These are phyloP conservation scores for Oxystoma pomonae DNA, from an alignment of 2,888 invertebrate genomes.

Conservation along the genomic window DNA sequence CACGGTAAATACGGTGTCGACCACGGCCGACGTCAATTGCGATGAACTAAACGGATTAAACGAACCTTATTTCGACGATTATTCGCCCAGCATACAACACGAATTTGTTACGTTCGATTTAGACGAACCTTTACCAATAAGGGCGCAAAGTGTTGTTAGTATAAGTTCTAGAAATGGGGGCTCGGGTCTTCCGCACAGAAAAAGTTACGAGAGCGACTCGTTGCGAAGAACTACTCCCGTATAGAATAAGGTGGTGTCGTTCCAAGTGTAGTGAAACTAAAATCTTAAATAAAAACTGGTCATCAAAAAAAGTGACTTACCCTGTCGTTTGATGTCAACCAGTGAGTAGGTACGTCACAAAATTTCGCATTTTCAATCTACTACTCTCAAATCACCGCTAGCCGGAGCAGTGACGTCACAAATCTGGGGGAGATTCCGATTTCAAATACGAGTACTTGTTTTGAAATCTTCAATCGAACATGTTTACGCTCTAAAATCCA, in stretches of 20 bases:
- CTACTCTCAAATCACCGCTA: too few relatives aligned
- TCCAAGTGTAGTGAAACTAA: neutral
- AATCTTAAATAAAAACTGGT: too few relatives aligned
- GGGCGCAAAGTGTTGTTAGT: constrained; percentile 42
- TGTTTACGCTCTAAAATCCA: too few relatives aligned
- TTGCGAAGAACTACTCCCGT: constrained; percentile 60
- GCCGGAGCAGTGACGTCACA: too few relatives aligned
- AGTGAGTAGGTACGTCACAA: too few relatives aligned
- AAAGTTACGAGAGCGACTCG: constrained; percentile 50
- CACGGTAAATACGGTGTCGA: constrained; percentile 51
- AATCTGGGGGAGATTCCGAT: too few relatives aligned
- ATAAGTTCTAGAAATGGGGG: constrained; percentile 37
- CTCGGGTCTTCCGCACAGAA: constrained; percentile 36
- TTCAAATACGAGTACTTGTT: too few relatives aligned
- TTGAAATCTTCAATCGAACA: too few relatives aligned
- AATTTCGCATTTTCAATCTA: too few relatives aligned
- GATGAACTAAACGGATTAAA: constrained; percentile 39
- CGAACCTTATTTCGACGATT: constrained; percentile 48
- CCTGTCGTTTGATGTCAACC: too few relatives aligned
- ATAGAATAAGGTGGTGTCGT: constrained; percentile 28
- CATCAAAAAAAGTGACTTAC: too few relatives aligned
- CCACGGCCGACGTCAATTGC: constrained; percentile 56
- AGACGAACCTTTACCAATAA: constrained; percentile 51
- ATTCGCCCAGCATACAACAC: constrained; percentile 55
- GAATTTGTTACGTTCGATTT: constrained; percentile 69